Conservation (phyloP, 2,113 vertebrate species). For the Platysternon megacephalum region DNA sequence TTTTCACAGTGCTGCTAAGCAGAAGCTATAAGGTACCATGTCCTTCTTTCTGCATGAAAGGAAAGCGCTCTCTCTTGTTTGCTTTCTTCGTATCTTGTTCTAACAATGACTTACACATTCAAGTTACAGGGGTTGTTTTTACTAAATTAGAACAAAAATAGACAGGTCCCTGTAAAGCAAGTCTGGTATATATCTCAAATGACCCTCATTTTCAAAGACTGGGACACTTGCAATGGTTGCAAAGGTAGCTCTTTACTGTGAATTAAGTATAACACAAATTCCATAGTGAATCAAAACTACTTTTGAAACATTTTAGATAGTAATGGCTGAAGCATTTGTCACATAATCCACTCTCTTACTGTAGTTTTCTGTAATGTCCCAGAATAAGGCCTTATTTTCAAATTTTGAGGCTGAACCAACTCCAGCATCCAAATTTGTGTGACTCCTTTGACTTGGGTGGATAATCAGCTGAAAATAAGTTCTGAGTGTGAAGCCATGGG, state of each 20-base stretch:
- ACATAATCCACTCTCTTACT: neutral
- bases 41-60: neutral
- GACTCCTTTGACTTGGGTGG: neutral
- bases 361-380: neutral
- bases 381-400: neutral
- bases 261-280: neutral
- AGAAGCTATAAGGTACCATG: neutral
- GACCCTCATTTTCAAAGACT: neutral
- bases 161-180: neutral
- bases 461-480: neutral
- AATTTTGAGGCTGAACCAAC: neutral
- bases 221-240: neutral
- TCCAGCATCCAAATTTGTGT: neutral
- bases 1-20: conserved; percentile 22
- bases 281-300: neutral
- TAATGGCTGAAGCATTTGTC: neutral
- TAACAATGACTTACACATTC: neutral
- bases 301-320: neutral
- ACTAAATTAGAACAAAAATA: conserved; percentile 40
- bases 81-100: neutral
- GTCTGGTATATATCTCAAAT: neutral
- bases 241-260: neutral
- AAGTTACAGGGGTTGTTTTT: conserved; percentile 7
- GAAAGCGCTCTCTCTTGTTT: neutral
- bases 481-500: accelerated